Percentiles rank a stretch among this genome's conserved stretches.
Conservation (phyloP, 2,113 vertebrate species). For the Hystrix cristata region DNA sequence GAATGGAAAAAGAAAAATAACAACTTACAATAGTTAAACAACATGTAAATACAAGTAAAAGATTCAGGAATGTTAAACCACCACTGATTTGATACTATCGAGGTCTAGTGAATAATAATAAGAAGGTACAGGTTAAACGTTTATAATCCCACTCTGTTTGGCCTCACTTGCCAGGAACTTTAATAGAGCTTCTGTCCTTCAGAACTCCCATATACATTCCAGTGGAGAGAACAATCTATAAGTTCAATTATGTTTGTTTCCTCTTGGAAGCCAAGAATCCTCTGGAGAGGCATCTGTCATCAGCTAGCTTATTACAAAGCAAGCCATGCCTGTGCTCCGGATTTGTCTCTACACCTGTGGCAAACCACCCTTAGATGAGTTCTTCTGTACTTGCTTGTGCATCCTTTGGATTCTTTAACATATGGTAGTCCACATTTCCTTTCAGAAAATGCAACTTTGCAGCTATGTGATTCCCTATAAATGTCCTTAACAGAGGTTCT, state of each 20-base stretch:
- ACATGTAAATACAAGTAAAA: not conserved
- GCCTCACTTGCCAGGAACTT: not conserved
- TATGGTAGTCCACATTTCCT: constrained; percentile 1
- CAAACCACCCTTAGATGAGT: not conserved
- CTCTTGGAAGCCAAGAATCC: constrained; percentile 50
- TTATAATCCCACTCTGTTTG: constrained; percentile 9
- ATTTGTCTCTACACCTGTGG: not conserved
- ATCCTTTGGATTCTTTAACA: not conserved
- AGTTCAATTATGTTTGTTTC: constrained; percentile 61
- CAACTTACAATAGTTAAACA: not conserved
- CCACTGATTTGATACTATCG: not conserved
- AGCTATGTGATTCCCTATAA: not conserved
- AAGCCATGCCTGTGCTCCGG: not conserved
- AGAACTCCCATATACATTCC: constrained; percentile 41
- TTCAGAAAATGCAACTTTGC: constrained; percentile 30
- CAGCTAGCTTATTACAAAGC: constrained; percentile 33
- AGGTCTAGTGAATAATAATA: constrained; percentile 52
- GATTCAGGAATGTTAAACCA: not conserved
- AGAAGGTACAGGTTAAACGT: constrained; percentile 17
- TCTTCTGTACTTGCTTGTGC: not conserved
- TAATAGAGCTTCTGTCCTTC: not conserved
- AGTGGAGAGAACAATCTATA: constrained; percentile 10
- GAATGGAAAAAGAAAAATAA: not conserved
- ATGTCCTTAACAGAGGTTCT: not conserved
- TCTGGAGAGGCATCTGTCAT: constrained; percentile 35